Evolutionary conservation across 2,797 vertebrate species (phyloP).

Genomic region (Argyrosomus regius): DNA sequence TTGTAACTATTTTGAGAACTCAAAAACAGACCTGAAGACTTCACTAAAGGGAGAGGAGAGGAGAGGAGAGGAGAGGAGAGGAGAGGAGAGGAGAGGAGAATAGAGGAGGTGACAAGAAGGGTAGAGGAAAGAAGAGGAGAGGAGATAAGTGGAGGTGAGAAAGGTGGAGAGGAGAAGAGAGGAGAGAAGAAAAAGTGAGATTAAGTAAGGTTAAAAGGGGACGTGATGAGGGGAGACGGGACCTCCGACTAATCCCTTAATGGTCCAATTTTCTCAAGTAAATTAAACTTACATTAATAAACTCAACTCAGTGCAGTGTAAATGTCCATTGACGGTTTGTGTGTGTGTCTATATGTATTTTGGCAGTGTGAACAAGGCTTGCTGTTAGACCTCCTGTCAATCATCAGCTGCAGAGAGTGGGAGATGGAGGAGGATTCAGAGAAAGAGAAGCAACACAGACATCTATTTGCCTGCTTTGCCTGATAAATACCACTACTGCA

Average conservation of each 20-base stretch:
- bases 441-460: constrained; percentile 1
- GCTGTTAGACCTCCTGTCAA: constrained; percentile 42
- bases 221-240: background rate
- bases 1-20: background rate
- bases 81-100: background rate
- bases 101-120: background rate
- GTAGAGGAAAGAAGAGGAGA: background rate
- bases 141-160: background rate
- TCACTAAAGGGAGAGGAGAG: background rate
- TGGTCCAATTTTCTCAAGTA: background rate
- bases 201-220: background rate
- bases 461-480: constrained; percentile 4
- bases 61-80: background rate
- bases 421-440: constrained; percentile 6
- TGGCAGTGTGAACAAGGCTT: constrained; percentile 14
- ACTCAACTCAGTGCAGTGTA: constrained; percentile 12
- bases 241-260: background rate
- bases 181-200: background rate
- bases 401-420: constrained; percentile 36
- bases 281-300: background rate
- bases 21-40: background rate
- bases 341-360: constrained; percentile 29
- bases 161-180: background rate
- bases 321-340: constrained; percentile 11
- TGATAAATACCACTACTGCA: constrained; percentile 10